Evolutionary conservation across 2,113 vertebrate species (phyloP).

Genomic region (Mus musculus): GRCm39 chr12:17330501-17331000

Average conservation of each 20-base stretch:
- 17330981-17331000: slow-evolving; percentile 97
- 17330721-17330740: rapidly evolving
- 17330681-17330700: not conserved
- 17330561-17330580: slow-evolving; percentile 93
- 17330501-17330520: not conserved
- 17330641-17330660: slow-evolving; percentile 84
- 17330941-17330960: slow-evolving; percentile 93
- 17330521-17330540: rapidly evolving
- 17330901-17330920: slow-evolving; percentile 90
- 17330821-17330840: rapidly evolving
- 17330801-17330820: not conserved
- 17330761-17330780: not conserved
- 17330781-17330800: not conserved
- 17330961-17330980: slow-evolving; percentile 99
- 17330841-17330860: not conserved
- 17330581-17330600: slow-evolving; percentile 95
- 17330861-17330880: not conserved
- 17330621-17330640: slow-evolving; percentile 99
- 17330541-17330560: not conserved
- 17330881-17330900: not conserved
- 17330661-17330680: rapidly evolving
- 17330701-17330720: not conserved
- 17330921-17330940: slow-evolving; percentile 95
- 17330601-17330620: slow-evolving; percentile 96
- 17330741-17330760: not conserved